Conservation (phyloP, 1,140 invertebrate genomes). For the Ceratosolen solmsi region DNA sequence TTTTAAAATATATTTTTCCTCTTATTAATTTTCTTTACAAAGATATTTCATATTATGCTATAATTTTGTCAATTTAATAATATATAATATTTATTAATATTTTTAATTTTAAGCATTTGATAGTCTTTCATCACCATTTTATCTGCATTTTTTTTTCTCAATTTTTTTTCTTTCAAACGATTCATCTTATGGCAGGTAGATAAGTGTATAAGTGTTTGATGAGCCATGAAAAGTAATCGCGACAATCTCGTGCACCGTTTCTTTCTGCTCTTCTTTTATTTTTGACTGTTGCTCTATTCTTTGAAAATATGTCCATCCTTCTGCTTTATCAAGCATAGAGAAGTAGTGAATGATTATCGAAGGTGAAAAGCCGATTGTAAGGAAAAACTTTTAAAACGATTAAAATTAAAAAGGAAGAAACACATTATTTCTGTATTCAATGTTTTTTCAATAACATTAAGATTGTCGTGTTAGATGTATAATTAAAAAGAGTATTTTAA, state of each 20-base stretch:
- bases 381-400: not conserved
- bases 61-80: no score
- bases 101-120: slow-evolving; percentile 19
- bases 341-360: not conserved
- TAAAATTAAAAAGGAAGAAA: not conserved
- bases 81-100: not conserved
- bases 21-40: no score
- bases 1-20: no score
- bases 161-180: not conserved
- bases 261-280: not conserved
- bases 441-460: no score
- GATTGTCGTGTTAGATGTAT: no score
- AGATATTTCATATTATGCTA: no score
- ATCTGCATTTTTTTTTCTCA: no score
- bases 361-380: not conserved
- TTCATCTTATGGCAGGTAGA: not conserved
- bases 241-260: not conserved
- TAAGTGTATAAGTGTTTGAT: not conserved
- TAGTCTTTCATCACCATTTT: not conserved
- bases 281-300: slow-evolving; percentile 6
- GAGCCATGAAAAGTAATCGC: slow-evolving; percentile 16
- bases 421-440: not conserved
- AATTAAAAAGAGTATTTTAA: no score
- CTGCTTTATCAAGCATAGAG: slow-evolving; percentile 1
- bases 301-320: not conserved